phyloP scores from a whole-genome alignment of 1,140 invertebrate genomes.

The Pseudomyrmex dendroicus region DNA sequence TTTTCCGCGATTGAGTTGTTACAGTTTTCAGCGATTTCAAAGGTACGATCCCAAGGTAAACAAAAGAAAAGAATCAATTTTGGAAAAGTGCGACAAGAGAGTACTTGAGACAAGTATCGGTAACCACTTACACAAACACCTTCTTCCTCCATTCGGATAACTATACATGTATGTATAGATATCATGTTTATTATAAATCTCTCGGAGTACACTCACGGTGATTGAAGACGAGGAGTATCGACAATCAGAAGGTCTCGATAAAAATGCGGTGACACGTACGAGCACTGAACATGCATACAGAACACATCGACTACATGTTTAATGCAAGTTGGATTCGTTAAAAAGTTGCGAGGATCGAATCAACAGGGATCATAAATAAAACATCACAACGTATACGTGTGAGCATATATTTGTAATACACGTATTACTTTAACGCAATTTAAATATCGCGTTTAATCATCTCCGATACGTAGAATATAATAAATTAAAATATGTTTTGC shows the following conservation, averaged over 20 bases:
- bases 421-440: neutral
- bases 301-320: neutral
- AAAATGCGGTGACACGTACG: neutral
- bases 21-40: neutral
- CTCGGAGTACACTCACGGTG: neutral
- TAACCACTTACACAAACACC: neutral
- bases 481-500: neutral
- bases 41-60: neutral
- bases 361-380: neutral
- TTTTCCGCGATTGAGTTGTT: neutral
- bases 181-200: constrained; percentile 38
- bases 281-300: neutral
- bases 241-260: neutral
- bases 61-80: constrained; percentile 23
- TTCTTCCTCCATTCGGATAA: neutral
- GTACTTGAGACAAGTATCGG: constrained; percentile 19
- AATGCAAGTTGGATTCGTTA: constrained; percentile 25
- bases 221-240: constrained; percentile 23
- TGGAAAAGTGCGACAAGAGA: constrained; percentile 9
- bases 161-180: neutral
- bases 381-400: neutral
- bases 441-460: neutral
- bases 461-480: neutral
- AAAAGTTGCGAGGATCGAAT: neutral
- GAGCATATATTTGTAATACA: neutral